Base-by-base conservation (phyloP, 2,113 vertebrate genomes). In the Eolophus roseicapilla region DNA sequence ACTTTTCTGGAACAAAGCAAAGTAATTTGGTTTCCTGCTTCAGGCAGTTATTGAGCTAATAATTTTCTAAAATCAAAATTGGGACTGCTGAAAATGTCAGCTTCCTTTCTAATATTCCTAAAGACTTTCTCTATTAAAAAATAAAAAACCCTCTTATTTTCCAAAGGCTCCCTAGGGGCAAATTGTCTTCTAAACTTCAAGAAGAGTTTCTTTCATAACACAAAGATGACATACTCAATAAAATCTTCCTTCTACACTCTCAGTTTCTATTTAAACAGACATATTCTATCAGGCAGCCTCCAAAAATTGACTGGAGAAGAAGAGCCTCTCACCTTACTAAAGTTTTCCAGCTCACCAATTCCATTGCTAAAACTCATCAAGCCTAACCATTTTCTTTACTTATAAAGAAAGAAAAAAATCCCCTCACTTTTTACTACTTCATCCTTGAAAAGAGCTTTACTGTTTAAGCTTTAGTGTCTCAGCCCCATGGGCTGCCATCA, bases 361-460 rank as follows among this genome's bases (percentile, higher is more conserved):
- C 95, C 47, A 94, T n/a, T 94, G 59, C 64, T 93, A 64, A 88
- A 96, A 83, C 63, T 95, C 57, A 86, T 89, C 62, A 95, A 75
- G 47, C 82, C 59, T 84, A 88, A 81, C 35, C 16, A 63, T 86
- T 96, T 96, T 71, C 57, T 29, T 82, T 94, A 93, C 65, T 95
- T 96, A 92, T 75, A 96, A 91, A 88, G 50, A 90, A 89, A 79
- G 68, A 53, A 75, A 71, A 71, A 81, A 92, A 88, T 41, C 24
- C 14, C 52, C 69, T 68, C 44, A 65, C 24, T 84, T 93, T 93
- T 96, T 95, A 96, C 83, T 82, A 67, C 65, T 93, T 96, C 77
- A 96, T 93, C 88, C 93, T 95, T 96, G 88, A 94, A 92, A 31
- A 91, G 57, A 91, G 77, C 69, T 93, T 93, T 90, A 92, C 82